Conservation (phyloP, 2,113 vertebrate species). For the Talpa occidentalis region DNA sequence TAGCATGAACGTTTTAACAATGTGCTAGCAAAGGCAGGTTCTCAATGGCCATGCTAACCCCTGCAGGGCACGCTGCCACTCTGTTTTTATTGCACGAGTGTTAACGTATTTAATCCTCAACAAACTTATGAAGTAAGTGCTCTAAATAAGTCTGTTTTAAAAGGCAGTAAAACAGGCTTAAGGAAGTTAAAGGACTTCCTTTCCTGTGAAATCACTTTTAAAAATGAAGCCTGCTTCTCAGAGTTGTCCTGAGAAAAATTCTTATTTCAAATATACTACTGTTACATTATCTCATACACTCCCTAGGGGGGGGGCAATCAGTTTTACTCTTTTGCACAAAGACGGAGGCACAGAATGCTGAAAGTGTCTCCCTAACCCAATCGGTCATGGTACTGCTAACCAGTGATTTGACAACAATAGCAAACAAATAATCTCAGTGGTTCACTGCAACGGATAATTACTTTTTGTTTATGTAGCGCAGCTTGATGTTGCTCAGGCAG, state of each 20-base stretch:
- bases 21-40: neutral
- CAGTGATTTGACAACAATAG: neutral
- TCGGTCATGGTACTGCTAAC: neutral
- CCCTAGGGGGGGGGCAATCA: neutral
- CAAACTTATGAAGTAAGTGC: neutral
- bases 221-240: neutral
- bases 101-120: neutral
- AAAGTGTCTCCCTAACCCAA: neutral
- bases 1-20: neutral
- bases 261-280: neutral
- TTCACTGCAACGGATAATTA: neutral
- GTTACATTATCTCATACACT: neutral
- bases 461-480: neutral
- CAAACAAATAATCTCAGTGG: accelerated
- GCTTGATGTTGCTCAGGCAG: neutral
- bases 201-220: neutral
- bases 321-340: neutral
- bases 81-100: neutral
- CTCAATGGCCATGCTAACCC: neutral
- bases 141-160: neutral
- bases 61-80: accelerated
- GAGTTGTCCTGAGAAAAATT: neutral
- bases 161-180: neutral
- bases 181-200: neutral
- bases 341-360: neutral